These are phyloP conservation scores for Dinomys branickii DNA, from an alignment of 2,113 vertebrate species.

Conservation along the genomic window DNA sequence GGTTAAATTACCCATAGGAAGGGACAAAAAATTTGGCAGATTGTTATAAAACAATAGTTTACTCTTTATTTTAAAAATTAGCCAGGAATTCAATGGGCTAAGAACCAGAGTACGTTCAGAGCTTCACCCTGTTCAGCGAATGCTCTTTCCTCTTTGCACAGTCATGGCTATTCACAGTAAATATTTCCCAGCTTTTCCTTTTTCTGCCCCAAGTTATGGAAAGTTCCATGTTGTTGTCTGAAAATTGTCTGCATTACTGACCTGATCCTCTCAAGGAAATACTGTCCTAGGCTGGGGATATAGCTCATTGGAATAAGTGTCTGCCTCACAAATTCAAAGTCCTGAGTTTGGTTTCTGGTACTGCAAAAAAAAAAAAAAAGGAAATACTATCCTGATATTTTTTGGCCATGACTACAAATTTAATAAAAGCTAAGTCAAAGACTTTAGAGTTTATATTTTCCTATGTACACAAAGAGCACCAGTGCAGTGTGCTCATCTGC, in stretches of 20 bases:
- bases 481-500: neutral
- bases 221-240: neutral
- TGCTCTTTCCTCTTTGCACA: neutral
- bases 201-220: neutral
- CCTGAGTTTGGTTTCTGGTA: too few relatives aligned
- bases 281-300: too few relatives aligned
- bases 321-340: too few relatives aligned
- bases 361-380: too few relatives aligned
- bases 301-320: too few relatives aligned
- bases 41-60: neutral
- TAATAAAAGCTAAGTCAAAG: neutral
- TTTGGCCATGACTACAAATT: neutral
- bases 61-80: neutral
- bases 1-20: neutral
- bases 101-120: neutral
- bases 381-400: neutral
- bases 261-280: neutral
- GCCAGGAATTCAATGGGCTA: neutral
- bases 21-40: neutral
- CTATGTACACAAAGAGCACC: neutral
- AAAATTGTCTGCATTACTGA: neutral
- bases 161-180: neutral
- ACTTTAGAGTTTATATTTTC: neutral
- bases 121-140: neutral
- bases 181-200: slow-evolving; percentile 9